Percentiles rank a stretch among this genome's conserved stretches.
phyloP scores from a whole-genome alignment of 1,140 invertebrate genomes.

The Calliopsis andreniformis region DNA sequence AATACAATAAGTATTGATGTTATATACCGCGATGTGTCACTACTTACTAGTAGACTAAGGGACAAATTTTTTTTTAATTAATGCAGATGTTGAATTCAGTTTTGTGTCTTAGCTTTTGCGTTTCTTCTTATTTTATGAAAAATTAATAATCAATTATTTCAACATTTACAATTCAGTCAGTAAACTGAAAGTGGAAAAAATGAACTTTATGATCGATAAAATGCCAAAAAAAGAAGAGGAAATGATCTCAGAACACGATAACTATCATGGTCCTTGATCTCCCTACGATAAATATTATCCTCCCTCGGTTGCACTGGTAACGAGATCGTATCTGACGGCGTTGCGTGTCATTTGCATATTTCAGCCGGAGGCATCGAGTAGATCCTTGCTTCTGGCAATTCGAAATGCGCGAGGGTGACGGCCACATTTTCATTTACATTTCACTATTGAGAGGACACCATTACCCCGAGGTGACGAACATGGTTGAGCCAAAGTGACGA shows the following conservation, averaged over 20 bases:
- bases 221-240: background rate
- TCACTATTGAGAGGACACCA: slow-evolving; percentile 33
- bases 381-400: slow-evolving; percentile 68
- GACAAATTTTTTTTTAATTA: too few species aligned
- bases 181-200: too few species aligned
- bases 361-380: slow-evolving; percentile 67
- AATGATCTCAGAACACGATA: background rate
- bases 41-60: too few species aligned
- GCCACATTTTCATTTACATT: slow-evolving; percentile 62
- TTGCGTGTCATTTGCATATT: slow-evolving; percentile 78
- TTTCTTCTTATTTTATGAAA: too few species aligned
- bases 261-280: slow-evolving; percentile 41
- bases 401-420: slow-evolving; percentile 40
- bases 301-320: slow-evolving; percentile 59
- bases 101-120: too few species aligned
- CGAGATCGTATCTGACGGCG: slow-evolving; percentile 72
- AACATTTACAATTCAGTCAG: too few species aligned
- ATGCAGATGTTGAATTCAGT: too few species aligned
- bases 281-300: slow-evolving; percentile 57
- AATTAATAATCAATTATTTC: too few species aligned
- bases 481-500: slow-evolving; percentile 1
- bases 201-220: too few species aligned
- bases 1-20: too few species aligned
- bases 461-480: slow-evolving; percentile 40
- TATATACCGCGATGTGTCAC: too few species aligned